These are phyloP conservation scores for Drosophila nikananu DNA, from an alignment of 1,140 invertebrate genomes.

Conservation along the genomic window DNA sequence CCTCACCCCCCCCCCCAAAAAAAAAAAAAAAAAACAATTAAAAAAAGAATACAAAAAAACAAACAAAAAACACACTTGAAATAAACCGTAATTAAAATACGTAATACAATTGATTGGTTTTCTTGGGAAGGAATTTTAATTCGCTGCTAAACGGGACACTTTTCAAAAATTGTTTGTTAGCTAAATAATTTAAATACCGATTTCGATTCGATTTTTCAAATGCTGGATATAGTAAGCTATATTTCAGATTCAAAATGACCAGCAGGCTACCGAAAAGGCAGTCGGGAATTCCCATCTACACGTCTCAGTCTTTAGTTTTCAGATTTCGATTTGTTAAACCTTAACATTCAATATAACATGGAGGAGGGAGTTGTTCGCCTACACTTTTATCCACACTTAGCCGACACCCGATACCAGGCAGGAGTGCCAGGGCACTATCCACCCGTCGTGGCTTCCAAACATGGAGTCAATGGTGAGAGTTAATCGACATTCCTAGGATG, in stretches of 20 bases:
- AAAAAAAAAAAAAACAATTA: background rate
- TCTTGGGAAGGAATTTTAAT: background rate
- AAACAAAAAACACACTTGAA: slow-evolving; percentile 45
- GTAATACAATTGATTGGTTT: slow-evolving; percentile 19
- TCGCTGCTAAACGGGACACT: too few species aligned
- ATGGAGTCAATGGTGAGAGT: background rate
- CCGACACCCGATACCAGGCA: background rate
- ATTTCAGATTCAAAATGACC: background rate
- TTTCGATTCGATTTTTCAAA: too few species aligned
- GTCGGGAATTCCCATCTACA: background rate
- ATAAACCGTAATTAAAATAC: slow-evolving; percentile 55
- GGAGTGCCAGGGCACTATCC: background rate
- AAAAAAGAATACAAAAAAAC: background rate
- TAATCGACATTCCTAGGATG: too few species aligned
- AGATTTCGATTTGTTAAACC: background rate
- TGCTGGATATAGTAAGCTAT: too few species aligned
- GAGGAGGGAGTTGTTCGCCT: background rate
- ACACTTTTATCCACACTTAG: too few species aligned
- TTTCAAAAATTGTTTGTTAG: too few species aligned
- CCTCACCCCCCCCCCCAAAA: slow-evolving; percentile 12
- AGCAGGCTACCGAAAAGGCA: background rate
- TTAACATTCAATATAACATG: background rate
- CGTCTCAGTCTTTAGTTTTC: background rate
- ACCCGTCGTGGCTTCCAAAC: background rate
- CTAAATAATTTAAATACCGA: too few species aligned